These are phyloP conservation scores for Hyaena hyaena DNA, from an alignment of 2,113 vertebrate genomes.

Conservation along the genomic window DNA sequence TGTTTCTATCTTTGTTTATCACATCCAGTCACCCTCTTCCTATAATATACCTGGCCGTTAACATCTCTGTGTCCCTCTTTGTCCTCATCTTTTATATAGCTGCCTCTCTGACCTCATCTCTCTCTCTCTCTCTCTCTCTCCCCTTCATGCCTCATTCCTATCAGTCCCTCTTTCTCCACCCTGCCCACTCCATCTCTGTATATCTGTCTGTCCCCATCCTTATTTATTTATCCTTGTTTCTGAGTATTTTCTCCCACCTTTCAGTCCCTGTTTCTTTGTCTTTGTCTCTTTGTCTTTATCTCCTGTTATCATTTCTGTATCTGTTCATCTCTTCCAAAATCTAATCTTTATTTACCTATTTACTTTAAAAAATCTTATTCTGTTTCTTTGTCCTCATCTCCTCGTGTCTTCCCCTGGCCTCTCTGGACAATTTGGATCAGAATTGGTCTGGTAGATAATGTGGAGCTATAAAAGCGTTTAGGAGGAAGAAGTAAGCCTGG, in stretches of 20 bases:
- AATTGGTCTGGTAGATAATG: constrained; percentile 71
- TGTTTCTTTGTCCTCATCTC: constrained; percentile 44
- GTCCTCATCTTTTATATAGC: not conserved
- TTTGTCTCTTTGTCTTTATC: constrained; percentile 47
- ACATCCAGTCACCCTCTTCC: not conserved
- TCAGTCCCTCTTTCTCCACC: not conserved
- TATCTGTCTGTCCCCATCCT: not conserved
- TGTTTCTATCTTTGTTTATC: constrained; percentile 3
- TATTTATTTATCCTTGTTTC: not conserved
- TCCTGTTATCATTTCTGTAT: constrained; percentile 23
- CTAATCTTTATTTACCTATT: constrained; percentile 44
- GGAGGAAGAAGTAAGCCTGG: constrained; percentile 69
- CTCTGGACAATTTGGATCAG: constrained; percentile 55
- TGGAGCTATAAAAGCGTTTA: constrained; percentile 72
- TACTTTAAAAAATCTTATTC: constrained; percentile 8
- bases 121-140: not conserved
- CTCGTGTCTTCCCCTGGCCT: constrained; percentile 32
- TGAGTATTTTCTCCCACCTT: not conserved
- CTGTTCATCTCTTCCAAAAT: not conserved
- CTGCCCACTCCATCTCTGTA: not conserved
- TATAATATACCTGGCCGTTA: not conserved
- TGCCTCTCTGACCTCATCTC: not conserved
- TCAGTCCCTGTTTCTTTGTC: constrained; percentile 25
- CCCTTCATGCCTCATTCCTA: not conserved
- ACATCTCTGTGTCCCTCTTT: not conserved